A percentile compares a stretch with the other conserved stretches of the same genome.
phyloP scores from a whole-genome alignment of 2,113 vertebrate genomes.

The Cinclus cinclus region DNA sequence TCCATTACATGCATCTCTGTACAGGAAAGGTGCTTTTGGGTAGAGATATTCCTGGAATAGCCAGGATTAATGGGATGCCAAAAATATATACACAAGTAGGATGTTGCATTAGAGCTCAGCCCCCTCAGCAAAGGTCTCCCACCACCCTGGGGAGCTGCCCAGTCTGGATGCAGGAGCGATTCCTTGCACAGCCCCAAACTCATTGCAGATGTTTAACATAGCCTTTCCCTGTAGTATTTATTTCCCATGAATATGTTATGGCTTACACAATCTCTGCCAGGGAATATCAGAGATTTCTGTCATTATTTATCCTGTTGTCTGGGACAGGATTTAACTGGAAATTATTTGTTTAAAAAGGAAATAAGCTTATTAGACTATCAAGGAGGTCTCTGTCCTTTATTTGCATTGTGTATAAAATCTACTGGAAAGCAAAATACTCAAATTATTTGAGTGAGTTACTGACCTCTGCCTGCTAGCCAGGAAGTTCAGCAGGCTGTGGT shows the following conservation, averaged over 20 bases:
- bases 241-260: neutral
- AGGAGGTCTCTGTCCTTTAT: neutral
- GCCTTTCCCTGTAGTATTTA: neutral
- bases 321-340: neutral
- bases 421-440: neutral
- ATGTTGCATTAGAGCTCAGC: neutral
- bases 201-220: neutral
- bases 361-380: rapidly evolving
- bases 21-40: neutral
- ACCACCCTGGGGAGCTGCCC: neutral
- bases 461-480: neutral
- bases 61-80: neutral
- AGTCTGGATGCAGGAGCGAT: neutral
- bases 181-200: neutral
- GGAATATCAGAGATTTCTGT: neutral
- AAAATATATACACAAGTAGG: neutral
- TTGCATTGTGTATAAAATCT: neutral
- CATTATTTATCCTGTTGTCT: neutral
- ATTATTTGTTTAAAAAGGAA: neutral
- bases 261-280: neutral
- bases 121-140: neutral
- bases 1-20: rapidly evolving
- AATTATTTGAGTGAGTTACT: neutral
- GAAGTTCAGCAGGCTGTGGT: neutral
- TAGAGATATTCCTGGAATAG: neutral